Evolutionary conservation across 2,113 vertebrate genomes (phyloP), one percentile per base, ranked within the genome.

Genomic region (Carassius carassius): DNA sequence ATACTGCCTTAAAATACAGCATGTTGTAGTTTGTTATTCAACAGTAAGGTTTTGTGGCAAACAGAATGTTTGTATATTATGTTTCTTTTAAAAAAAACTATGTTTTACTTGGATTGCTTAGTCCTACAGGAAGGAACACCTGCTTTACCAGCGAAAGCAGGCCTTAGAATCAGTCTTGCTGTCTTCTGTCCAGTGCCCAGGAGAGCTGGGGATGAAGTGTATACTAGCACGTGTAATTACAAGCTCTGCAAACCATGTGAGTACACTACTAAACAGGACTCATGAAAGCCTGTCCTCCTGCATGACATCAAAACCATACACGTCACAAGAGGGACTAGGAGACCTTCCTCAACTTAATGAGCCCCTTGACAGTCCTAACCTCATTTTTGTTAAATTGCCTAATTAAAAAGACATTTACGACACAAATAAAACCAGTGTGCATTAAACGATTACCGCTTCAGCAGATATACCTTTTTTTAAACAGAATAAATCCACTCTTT

Each of bases 341-440:
- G 80, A 88, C 56, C 77, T 89, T 85, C 78, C 85, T 81, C 62
- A 78, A 74, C 76, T 51, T 88, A 90, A 88, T 90, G 87, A 90
- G 85, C 81, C 85, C 85, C 87, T 58, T 80, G 87, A 86, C 72
- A 81, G 85, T 37, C 67, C 49, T 85, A 84, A 86, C 81, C 85
- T 88, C 85, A 89, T 86, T 88, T 85, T 73, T 89, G 88, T 86
- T 86, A 89, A 87, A 86, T 79, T 84, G 78, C 32, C 81, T 89
- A 87, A 89, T 89, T 89, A 87, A 89, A 89, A 87, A 86, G 78
- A 87, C 86, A 85, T 84, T 88, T 86, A 86, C 76, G 88, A 84
- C 84, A 81, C 83, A 87, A 85, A 87, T 87, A 84, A 89, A 89
- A 89, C 84, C 72, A 78, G 73, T 75, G 77, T 78, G 86, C 84